Evolutionary conservation across 2,888 invertebrate species (phyloP), one percentile per base, ranked within the genome.

Genomic region (Hypomecis atomaria): DNA sequence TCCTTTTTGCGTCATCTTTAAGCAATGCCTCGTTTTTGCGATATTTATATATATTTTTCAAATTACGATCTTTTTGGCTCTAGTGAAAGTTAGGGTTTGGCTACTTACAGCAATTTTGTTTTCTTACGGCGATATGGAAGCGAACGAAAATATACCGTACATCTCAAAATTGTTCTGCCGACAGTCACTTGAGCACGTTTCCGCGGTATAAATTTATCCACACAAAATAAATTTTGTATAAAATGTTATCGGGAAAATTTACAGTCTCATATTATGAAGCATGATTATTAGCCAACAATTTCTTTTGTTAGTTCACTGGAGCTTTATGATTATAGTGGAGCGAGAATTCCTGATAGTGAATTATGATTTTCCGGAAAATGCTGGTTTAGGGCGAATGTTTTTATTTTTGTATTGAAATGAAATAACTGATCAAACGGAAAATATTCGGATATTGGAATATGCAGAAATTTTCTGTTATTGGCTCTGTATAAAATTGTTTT

Each of bases 241-340:
- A 63, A 54, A 59, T 59, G 11, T 62, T 62, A 59, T 64, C 48
- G 54, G 54, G 13, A 48, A 54, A 54, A 44, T 58, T 52, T 52
- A 50, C 37, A 45, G 36, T 37, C 37, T 10, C 38, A 8, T 48
- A 59, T 47, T 63, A 58, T 38, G 38, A 38, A 44, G 33, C 49
- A 50, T 55, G 34, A 63, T 63, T 59, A 54, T 59, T 57, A 37
- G 57, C 57, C 53, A 58, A 62, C 58, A 58, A 62, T 53, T 57
- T 52, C 13, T 57, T 62, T 52, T 52, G 50, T 45, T 37, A 56
- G 49, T 44, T 55, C 9, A 36, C 40, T 47, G 36, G 13, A n/a
- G 23, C 23, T 23, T 23, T 23, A 50, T 33, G 37, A 47, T 6
- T 40, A 56, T 56, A 56, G 38, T 56, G 34, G 7, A 44, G 23